These are phyloP conservation scores for Netelia inedita DNA, from an alignment of 2,888 invertebrate genomes.

Conservation along the genomic window DNA sequence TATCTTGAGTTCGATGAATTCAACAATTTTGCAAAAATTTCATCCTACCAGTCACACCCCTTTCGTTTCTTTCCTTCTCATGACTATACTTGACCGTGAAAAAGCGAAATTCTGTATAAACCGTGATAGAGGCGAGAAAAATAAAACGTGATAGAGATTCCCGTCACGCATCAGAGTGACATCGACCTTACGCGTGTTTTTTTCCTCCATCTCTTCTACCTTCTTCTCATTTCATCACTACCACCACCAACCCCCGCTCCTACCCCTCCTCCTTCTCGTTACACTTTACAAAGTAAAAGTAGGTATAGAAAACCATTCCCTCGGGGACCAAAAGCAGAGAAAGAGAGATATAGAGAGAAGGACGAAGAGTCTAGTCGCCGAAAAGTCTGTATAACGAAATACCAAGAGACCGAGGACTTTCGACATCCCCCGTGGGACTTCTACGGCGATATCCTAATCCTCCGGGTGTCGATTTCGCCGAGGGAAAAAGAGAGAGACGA, in stretches of 20 bases:
- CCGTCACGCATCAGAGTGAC: conserved; percentile 33
- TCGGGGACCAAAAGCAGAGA: too few relatives aligned
- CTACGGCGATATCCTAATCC: conserved; percentile 33
- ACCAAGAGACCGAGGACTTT: background rate
- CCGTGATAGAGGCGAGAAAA: conserved; percentile 19
- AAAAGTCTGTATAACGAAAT: conserved; percentile 25
- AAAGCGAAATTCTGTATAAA: background rate
- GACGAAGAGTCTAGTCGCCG: conserved; percentile 3
- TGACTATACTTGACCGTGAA: background rate
- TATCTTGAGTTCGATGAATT: too few relatives aligned
- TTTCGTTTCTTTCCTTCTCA: background rate
- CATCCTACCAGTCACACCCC: conserved; percentile 5
- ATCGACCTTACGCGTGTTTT: conserved; percentile 22
- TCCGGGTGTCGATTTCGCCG: conserved; percentile 5
- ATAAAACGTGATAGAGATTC: conserved; percentile 10
- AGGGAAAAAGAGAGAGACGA: background rate
- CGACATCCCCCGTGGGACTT: conserved; percentile 41
- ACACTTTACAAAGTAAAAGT: conserved; percentile 45
- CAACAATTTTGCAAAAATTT: background rate
- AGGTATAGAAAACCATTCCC: conserved; percentile 32
- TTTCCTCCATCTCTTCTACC: conserved; percentile 4
- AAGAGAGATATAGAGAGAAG: background rate
- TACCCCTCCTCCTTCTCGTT: background rate
- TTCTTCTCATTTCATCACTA: background rate
- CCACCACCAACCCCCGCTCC: background rate